Evolutionary conservation across 2,113 vertebrate species (phyloP).

Genomic region (Percina caprodes): DNA sequence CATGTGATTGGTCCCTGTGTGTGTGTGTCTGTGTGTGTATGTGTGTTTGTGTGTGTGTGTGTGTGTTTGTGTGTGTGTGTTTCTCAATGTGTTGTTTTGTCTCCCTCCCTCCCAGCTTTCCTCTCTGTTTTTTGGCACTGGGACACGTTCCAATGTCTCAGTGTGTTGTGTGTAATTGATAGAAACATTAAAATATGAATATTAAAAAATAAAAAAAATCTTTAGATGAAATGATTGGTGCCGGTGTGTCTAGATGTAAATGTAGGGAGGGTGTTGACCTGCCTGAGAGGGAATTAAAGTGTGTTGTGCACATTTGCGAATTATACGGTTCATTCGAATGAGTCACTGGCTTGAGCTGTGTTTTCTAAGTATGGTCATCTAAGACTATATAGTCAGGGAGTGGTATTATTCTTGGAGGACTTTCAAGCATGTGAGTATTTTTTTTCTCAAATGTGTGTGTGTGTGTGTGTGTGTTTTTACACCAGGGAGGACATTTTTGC

Average conservation of each 20-base stretch:
- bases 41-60: too few species aligned
- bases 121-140: too few species aligned
- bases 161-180: too few species aligned
- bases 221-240: not conserved
- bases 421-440: slow-evolving; percentile 33
- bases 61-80: too few species aligned
- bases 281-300: slow-evolving; percentile 3
- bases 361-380: slow-evolving; percentile 58
- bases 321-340: not conserved
- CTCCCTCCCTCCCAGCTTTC: too few species aligned
- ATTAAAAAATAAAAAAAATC: too few species aligned
- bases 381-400: not conserved
- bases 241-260: not conserved
- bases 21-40: too few species aligned
- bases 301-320: slow-evolving; percentile 31
- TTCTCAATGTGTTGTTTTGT: too few species aligned
- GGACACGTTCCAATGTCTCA: too few species aligned
- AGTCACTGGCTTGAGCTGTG: slow-evolving; percentile 13
- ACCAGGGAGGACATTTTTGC: slow-evolving; percentile 32
- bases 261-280: not conserved
- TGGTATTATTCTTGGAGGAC: slow-evolving; percentile 16
- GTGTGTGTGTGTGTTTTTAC: not conserved
- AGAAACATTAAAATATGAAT: too few species aligned
- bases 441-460: not conserved
- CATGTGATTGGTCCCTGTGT: too few species aligned